Conservation (phyloP, 2,113 vertebrate species). For the Vireo altiloquus region DNA sequence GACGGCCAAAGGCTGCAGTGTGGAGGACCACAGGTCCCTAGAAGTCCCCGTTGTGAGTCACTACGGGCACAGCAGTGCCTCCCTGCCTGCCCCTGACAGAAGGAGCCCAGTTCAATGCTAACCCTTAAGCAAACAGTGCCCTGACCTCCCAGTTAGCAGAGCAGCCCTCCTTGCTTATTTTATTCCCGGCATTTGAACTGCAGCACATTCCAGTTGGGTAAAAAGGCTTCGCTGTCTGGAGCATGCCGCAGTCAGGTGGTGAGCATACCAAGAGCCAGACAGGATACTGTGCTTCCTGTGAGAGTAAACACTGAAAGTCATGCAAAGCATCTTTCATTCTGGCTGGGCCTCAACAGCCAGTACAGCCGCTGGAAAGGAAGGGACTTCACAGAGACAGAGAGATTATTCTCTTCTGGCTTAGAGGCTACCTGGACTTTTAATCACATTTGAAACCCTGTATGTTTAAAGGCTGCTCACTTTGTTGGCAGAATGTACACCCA, state of each 20-base stretch:
- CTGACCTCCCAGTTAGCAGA: constrained; percentile 15
- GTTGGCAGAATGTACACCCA: neutral
- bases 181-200: constrained; percentile 14
- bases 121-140: neutral
- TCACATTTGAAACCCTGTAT: neutral
- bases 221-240: constrained; percentile 69
- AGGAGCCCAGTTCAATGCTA: neutral
- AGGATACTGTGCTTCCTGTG: constrained; percentile 83
- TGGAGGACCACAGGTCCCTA: neutral
- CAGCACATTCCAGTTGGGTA: constrained; percentile 46
- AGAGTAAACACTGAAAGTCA: constrained; percentile 64
- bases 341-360: neutral
- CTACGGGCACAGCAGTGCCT: neutral
- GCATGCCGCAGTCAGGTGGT: constrained; percentile 71
- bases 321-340: constrained; percentile 54
- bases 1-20: neutral
- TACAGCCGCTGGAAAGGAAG: neutral
- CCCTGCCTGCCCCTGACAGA: neutral
- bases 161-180: constrained; percentile 40
- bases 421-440: constrained; percentile 16
- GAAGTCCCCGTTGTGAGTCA: neutral
- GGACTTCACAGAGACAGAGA: constrained; percentile 22
- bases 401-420: constrained; percentile 17
- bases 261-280: constrained; percentile 74
- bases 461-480: constrained; percentile 7